Conservation (phyloP, 2,888 invertebrate genomes). For the Leptopilina drosophilae region DNA sequence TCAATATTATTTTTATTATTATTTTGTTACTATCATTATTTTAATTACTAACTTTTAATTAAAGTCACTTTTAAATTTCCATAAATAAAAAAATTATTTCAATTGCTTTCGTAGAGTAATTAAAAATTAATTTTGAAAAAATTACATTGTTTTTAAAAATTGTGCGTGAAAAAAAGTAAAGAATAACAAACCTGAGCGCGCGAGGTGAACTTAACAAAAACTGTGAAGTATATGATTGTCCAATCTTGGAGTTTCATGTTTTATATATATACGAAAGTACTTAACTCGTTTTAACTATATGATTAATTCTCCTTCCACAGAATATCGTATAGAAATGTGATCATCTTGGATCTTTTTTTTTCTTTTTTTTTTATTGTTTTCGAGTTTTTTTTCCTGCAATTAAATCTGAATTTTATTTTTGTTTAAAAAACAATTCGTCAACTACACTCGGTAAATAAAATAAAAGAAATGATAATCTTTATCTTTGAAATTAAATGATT, state of each 20-base stretch:
- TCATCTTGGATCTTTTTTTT: conserved; percentile 8
- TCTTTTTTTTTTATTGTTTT: neutral
- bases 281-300: conserved; percentile 32
- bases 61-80: neutral
- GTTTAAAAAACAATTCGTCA: neutral
- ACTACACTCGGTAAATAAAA: neutral
- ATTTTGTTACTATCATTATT: neutral
- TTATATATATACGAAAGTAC: conserved; percentile 18
- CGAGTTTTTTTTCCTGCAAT: conserved; percentile 21
- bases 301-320: conserved; percentile 28
- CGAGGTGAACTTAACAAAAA: conserved; percentile 38
- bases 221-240: conserved; percentile 35
- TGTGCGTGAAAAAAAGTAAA: neutral
- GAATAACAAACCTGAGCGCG: conserved; percentile 21
- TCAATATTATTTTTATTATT: too few species aligned
- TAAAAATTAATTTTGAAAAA: neutral
- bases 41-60: neutral
- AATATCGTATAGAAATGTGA: neutral
- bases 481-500: neutral
- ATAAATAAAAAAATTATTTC: too few species aligned
- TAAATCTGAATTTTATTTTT: neutral
- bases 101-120: neutral
- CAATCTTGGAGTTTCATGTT: conserved; percentile 31
- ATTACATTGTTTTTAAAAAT: neutral
- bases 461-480: too few species aligned